A percentile compares a stretch with the other conserved stretches of the same genome.
These are phyloP conservation scores for Caenorhabditis sp. DNA, from an alignment of 2,888 invertebrate species.

Conservation along the genomic window DNA sequence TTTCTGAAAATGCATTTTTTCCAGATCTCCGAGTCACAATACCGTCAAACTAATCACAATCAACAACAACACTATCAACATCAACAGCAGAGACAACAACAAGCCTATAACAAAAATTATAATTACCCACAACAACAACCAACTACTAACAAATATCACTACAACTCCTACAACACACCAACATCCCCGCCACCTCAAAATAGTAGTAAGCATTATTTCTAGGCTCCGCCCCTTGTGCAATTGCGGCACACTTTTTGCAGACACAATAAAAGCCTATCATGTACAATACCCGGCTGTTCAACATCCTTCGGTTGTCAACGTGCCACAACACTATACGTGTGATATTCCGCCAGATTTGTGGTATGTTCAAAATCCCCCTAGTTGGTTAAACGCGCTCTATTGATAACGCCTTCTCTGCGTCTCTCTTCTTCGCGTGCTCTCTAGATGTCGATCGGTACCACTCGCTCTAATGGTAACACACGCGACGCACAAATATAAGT, in stretches of 20 bases:
- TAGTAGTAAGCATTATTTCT: neutral
- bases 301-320: slow-evolving; percentile 27
- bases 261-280: slow-evolving; percentile 49
- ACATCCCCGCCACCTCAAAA: neutral
- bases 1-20: neutral
- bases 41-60: slow-evolving; percentile 24
- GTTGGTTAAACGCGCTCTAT: no score
- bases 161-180: slow-evolving; percentile 26
- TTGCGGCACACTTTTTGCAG: neutral
- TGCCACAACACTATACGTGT: slow-evolving; percentile 40
- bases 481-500: no score
- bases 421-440: no score
- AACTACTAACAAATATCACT: slow-evolving; percentile 23
- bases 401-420: no score
- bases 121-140: slow-evolving; percentile 28
- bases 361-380: slow-evolving; percentile 26
- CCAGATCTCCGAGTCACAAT: slow-evolving; percentile 27
- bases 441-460: no score
- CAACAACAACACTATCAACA: slow-evolving; percentile 11
- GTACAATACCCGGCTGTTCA: slow-evolving; percentile 39
- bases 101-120: slow-evolving; percentile 13
- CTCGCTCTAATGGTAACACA: no score
- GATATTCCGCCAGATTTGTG: slow-evolving; percentile 60
- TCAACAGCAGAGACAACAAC: slow-evolving; percentile 9
- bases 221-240: neutral